These are phyloP conservation scores for Sylvia borin DNA, from an alignment of 2,797 vertebrate genomes.

Conservation along the genomic window DNA sequence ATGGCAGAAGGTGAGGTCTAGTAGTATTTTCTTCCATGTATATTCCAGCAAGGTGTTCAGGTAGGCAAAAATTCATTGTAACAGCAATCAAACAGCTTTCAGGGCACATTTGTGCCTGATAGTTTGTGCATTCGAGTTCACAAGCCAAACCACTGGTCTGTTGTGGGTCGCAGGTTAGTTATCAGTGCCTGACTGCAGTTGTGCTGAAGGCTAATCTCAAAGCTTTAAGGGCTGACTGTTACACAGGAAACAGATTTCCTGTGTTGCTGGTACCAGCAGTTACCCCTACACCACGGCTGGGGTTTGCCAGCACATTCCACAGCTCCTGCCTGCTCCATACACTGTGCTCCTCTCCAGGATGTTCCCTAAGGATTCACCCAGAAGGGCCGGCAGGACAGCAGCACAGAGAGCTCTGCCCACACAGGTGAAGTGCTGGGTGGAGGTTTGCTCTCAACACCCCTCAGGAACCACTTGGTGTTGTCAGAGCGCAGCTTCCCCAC, in stretches of 20 bases:
- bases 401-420: background rate
- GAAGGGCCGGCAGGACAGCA: accelerated
- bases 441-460: background rate
- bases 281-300: too few relatives aligned
- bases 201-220: background rate
- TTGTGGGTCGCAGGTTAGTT: background rate
- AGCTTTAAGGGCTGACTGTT: background rate
- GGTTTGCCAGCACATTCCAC: background rate
- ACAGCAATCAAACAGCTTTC: background rate
- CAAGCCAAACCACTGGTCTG: background rate
- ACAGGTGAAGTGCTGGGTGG: accelerated
- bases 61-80: background rate
- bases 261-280: background rate
- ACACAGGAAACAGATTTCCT: background rate
- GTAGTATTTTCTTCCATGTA: background rate
- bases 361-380: background rate
- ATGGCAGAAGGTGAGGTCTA: background rate
- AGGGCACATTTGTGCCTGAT: background rate
- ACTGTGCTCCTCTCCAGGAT: accelerated
- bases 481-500: background rate
- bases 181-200: background rate
- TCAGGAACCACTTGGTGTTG: background rate
- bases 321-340: background rate
- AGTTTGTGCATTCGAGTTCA: background rate
- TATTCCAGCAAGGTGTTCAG: background rate